phyloP scores from a whole-genome alignment of 2,888 invertebrate species.

The Disparrhopalites patrizii region DNA sequence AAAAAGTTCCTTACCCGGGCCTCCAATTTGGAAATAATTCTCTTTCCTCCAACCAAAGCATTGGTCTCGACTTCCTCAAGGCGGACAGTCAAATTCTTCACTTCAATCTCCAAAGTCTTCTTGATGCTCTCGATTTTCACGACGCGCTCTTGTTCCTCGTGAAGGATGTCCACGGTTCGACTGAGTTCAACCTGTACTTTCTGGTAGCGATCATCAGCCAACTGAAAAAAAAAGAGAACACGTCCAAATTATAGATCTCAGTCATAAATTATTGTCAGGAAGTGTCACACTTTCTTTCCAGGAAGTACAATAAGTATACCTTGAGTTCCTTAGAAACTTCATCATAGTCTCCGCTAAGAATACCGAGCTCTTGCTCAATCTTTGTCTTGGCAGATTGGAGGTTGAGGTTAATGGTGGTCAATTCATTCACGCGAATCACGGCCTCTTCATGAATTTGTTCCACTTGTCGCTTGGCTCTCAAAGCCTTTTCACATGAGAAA shows the following conservation, averaged over 20 bases:
- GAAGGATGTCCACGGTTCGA: constrained; percentile 87
- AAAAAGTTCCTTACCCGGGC: constrained; percentile 59
- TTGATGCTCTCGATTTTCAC: constrained; percentile 96
- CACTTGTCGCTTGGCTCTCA: constrained; percentile 83
- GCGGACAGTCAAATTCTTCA: constrained; percentile 88
- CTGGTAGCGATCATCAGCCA: constrained; percentile 87
- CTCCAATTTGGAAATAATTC: constrained; percentile 96
- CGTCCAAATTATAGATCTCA: too few relatives aligned
- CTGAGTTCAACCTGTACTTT: constrained; percentile 87
- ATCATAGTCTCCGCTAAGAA: constrained; percentile 92
- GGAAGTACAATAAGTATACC: too few relatives aligned
- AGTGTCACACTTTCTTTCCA: too few relatives aligned
- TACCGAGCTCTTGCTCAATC: constrained; percentile 87
- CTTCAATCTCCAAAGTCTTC: constrained; percentile 95
- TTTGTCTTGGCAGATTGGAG: constrained; percentile 89
- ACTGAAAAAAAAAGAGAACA: constrained; percentile 50
- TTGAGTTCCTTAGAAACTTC: constrained; percentile 95
- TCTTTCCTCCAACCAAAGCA: constrained; percentile 92
- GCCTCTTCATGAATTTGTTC: constrained; percentile 90
- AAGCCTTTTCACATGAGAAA: too few relatives aligned
- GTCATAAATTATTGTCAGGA: too few relatives aligned
- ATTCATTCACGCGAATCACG: constrained; percentile 84
- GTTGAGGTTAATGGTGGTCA: constrained; percentile 92
- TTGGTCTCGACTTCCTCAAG: constrained; percentile 96
- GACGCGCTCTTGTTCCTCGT: constrained; percentile 94